Conservation (phyloP, 1,140 invertebrate species). For the Diabrotica undecimpunctata region DNA sequence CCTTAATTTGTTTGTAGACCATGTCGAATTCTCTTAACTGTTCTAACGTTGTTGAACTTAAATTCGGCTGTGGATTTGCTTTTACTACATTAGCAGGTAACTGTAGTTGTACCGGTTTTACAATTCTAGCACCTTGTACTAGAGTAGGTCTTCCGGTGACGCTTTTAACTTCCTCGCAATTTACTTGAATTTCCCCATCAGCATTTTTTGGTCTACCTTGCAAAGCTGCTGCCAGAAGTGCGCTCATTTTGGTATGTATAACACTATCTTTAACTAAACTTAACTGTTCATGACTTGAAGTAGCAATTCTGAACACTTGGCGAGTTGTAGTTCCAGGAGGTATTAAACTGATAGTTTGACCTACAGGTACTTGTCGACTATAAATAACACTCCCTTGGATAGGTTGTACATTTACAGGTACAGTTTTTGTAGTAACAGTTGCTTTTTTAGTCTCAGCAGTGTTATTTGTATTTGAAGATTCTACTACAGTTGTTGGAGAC, state of each 20-base stretch:
- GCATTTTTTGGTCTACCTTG: constrained; percentile 38
- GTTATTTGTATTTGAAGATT: constrained; percentile 31
- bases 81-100: constrained; percentile 57
- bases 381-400: constrained; percentile 61
- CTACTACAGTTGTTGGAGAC: constrained; percentile 3
- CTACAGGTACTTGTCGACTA: constrained; percentile 57
- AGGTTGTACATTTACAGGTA: constrained; percentile 49
- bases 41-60: constrained; percentile 62
- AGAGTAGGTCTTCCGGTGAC: constrained; percentile 41
- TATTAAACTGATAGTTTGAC: constrained; percentile 59
- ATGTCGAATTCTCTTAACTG: constrained; percentile 78
- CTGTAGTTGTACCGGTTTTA: constrained; percentile 54
- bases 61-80: constrained; percentile 47
- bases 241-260: constrained; percentile 49
- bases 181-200: constrained; percentile 44
- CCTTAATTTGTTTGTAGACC: constrained; percentile 75
- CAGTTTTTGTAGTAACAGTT: constrained; percentile 32
- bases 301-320: constrained; percentile 45
- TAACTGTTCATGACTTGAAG: constrained; percentile 45
- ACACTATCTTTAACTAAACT: constrained; percentile 46
- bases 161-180: constrained; percentile 32
- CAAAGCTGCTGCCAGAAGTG: constrained; percentile 47
- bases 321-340: constrained; percentile 44
- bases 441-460: constrained; percentile 37
- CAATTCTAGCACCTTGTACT: constrained; percentile 51